Conservation (phyloP, 2,113 vertebrate genomes). For the Gavia stellata region DNA sequence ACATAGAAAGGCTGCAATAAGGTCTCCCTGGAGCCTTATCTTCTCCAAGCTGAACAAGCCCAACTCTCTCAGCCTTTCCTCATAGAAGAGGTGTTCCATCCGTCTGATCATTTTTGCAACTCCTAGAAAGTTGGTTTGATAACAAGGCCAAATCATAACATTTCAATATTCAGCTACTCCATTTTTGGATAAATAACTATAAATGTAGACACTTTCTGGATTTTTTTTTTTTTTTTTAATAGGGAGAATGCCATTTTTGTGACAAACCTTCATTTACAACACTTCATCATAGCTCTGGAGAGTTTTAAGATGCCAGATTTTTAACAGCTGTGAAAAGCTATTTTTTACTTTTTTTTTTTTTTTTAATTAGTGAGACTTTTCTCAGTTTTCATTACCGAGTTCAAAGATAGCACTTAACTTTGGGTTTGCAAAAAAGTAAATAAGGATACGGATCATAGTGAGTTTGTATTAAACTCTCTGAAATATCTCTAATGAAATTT, state of each 20-base stretch:
- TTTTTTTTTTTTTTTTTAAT: not conserved
- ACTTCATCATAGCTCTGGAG: not conserved
- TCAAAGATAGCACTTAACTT: not conserved
- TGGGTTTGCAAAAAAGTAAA: not conserved
- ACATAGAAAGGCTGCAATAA: not conserved
- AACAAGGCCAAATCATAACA: not conserved
- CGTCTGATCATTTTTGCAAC: not conserved
- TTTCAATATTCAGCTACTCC: not conserved
- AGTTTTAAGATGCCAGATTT: not conserved
- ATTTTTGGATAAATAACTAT: not conserved
- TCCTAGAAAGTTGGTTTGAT: not conserved
- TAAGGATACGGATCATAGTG: not conserved
- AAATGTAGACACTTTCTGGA: not conserved
- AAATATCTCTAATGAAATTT: not conserved
- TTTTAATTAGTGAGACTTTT: not conserved
- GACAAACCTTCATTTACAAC: not conserved
- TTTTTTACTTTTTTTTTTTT: not conserved
- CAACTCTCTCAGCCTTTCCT: not conserved
- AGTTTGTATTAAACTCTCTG: not conserved
- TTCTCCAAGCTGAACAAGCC: not conserved
- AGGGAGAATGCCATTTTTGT: not conserved
- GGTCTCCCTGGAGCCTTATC: not conserved
- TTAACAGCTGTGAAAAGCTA: not conserved
- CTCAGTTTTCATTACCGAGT: not conserved
- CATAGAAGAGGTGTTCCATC: not conserved